Evolutionary conservation across 2,113 vertebrate species (phyloP).

Genomic region (Ciconia maguari): DNA sequence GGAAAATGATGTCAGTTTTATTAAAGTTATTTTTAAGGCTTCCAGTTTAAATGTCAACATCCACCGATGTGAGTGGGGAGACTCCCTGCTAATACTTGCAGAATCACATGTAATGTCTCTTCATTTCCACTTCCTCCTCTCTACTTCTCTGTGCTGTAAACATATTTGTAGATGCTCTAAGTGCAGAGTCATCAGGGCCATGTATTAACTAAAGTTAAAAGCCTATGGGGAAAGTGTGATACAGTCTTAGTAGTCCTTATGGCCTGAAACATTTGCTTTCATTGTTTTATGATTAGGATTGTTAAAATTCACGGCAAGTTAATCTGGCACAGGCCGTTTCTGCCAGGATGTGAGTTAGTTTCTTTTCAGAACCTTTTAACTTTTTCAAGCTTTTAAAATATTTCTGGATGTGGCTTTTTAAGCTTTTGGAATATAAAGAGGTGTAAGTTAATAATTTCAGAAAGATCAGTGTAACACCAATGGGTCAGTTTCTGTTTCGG

Average conservation of each 20-base stretch:
- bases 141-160: background rate
- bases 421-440: background rate
- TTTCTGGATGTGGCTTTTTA: background rate
- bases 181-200: background rate
- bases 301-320: background rate
- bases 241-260: background rate
- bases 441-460: background rate
- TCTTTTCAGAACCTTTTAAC: background rate
- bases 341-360: background rate
- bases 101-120: background rate
- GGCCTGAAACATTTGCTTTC: background rate
- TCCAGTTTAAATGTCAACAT: background rate
- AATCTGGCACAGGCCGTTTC: background rate
- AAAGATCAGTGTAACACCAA: background rate
- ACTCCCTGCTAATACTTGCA: background rate
- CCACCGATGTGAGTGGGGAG: background rate
- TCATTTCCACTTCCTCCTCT: background rate
- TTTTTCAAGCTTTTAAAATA: background rate
- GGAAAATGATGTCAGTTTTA: background rate
- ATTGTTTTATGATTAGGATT: background rate
- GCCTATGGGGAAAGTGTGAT: accelerated
- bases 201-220: background rate
- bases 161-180: background rate
- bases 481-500: background rate
- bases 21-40: background rate